These are phyloP conservation scores for Prenolepis imparis DNA, from an alignment of 2,888 invertebrate genomes.

Conservation along the genomic window DNA sequence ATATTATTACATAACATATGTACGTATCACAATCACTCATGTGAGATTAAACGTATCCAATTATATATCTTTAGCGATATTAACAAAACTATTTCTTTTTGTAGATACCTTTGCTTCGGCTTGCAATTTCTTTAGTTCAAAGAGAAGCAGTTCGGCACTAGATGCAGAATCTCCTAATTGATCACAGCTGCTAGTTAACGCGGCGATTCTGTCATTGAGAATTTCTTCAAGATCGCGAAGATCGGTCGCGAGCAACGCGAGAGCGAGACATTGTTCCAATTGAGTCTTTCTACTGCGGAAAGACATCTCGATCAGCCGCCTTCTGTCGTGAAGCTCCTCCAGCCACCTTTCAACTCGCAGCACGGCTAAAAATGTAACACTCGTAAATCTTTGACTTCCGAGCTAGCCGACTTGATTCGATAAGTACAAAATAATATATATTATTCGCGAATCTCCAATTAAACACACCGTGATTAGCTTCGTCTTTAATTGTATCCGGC, in stretches of 20 bases:
- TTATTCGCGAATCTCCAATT: neutral
- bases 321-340: conserved; percentile 91
- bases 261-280: conserved; percentile 92
- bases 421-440: neutral
- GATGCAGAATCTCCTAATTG: conserved; percentile 91
- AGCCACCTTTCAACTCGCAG: conserved; percentile 92
- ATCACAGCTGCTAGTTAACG: conserved; percentile 88
- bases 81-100: conserved; percentile 3
- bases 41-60: neutral
- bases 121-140: conserved; percentile 90
- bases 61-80: neutral
- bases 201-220: conserved; percentile 87
- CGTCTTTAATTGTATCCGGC: conserved; percentile 88
- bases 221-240: conserved; percentile 89
- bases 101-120: conserved; percentile 90
- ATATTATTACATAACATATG: neutral
- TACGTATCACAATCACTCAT: neutral
- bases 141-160: conserved; percentile 90
- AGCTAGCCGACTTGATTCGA: neutral
- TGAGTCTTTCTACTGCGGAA: conserved; percentile 91
- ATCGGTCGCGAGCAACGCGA: conserved; percentile 91
- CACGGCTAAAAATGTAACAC: conserved; percentile 86
- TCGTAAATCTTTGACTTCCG: neutral
- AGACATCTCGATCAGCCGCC: conserved; percentile 90
- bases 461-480: conserved; percentile 85